Base-by-base conservation (phyloP, 2,888 invertebrate species). In the Tiliacea aurago region DNA sequence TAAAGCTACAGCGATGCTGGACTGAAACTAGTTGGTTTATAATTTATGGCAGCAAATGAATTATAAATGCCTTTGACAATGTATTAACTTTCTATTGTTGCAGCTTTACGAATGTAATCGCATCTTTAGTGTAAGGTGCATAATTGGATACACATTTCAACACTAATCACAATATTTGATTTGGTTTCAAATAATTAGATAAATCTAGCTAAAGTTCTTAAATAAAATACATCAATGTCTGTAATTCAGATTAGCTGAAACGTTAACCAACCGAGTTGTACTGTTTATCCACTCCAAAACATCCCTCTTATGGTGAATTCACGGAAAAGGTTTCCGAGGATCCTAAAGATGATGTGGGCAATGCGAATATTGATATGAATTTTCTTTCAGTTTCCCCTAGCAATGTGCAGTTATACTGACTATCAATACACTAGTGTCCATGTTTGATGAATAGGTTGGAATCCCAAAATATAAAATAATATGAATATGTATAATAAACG, bases 101-200 rank as follows among this genome's bases (percentile, higher is more conserved):
- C 10, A 4, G 10, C 2, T 51, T 70, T 41, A 51, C 45, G 7
- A 61, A 58, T 65, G 9, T 56, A 28, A n/a, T 28, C 6, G 0
- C 33, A 56, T 6, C 10, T 4, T 61, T 33, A 15, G 7, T 33
- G 0, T n/a, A 61, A 37, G 33, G 33, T 49, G 43, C 33, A 20
- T 23, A 61, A 65, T 76, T 76, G 28, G 23, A 62, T 65, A 51
- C 49, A 67, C 23, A 56, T 49, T 56, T 51, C 18, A 28, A 45
- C 20, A 68, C 9, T 1, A 9, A 11, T 33, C 11, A 18, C 10
- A 43, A 43, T 43, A n/a, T 64, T 28, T 4, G 13, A 41, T 66
- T 41, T 66, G 2, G 28, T 67, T 67, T n/a, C n/a, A 43, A 65
- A 67, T 28, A 43, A 20, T 13, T 47, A 5, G 28, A n/a, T n/a